Conservation (phyloP, 2,797 vertebrate genomes). For the Aratinga solstitialis region DNA sequence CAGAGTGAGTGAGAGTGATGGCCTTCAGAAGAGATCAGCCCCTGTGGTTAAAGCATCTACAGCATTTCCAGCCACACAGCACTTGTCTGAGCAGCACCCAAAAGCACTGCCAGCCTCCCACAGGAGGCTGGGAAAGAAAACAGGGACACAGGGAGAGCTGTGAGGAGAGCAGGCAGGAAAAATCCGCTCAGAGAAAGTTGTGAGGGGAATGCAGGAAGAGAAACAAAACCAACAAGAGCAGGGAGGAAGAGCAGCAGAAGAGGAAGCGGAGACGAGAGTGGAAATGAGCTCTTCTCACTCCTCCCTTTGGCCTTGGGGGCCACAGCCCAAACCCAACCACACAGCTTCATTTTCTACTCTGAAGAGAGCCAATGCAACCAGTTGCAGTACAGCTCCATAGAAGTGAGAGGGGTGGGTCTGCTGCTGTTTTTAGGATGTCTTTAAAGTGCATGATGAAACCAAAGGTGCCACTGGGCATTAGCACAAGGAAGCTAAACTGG, state of each 20-base stretch:
- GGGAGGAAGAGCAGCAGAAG: not conserved
- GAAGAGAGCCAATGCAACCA: not conserved
- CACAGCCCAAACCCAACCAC: not conserved
- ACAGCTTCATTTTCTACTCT: not conserved
- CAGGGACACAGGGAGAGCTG: not conserved
- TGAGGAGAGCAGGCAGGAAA: not conserved
- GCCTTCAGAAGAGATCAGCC: not conserved
- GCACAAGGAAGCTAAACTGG: fast-evolving
- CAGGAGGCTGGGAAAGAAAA: fast-evolving
- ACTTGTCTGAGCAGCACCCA: not conserved
- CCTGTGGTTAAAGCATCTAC: not conserved
- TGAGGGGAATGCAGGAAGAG: not conserved
- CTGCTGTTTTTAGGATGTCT: not conserved
- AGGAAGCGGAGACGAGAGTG: constrained; percentile 9
- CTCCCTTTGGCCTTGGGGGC: not conserved
- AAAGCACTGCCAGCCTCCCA: not conserved
- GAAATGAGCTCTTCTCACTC: constrained; percentile 12
- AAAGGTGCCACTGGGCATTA: fast-evolving
- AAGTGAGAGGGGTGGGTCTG: fast-evolving
- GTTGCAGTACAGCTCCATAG: not conserved
- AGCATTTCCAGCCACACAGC: not conserved
- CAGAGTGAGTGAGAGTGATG: constrained; percentile 8
- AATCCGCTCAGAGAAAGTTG: not conserved
- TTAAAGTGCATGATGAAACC: not conserved
- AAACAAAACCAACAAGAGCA: not conserved